Evolutionary conservation across 1,140 invertebrate species (phyloP), one percentile per base, ranked within the genome.

Genomic region (Drosophila bipectinata): DNA sequence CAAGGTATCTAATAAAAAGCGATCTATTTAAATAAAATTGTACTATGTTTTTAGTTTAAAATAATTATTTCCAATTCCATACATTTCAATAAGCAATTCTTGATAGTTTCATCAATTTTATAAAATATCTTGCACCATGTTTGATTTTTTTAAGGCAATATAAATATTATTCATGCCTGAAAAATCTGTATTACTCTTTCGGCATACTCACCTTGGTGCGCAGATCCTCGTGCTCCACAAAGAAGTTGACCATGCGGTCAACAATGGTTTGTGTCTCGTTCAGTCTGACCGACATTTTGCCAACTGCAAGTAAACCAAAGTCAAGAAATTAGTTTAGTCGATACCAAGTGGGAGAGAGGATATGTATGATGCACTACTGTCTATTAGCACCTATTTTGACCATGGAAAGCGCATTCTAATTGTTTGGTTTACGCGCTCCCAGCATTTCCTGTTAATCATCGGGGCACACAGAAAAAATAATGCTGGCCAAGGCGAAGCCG

Each of bases 201-300:
- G 3, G 10, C 10, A 52, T 9, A 61, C 39, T 55, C 39, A 87
- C 82, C 82, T 91, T 91, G 37, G 90, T 91, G 53, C 90, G 90
- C 64, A 91, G 51, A 78, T 91, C 91, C 75, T 92, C 90, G 64
- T 92, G 90, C 63, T 91, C 89, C 59, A 91, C 91, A 57, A 92
- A 90, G 63, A 92, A 92, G 71, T 92, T 91, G 41, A 92, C 91
- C 80, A 92, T 87, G 6, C 77, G 77, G 66, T 92, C 91, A 48
- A 92, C 85, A 30, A 92, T 84, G 24, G 90, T 91, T 41, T 84
- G 77, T 26, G 90, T 88, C 52, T 91, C 90, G 60, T 91, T 91
- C 34, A 91, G 81, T 68, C 80, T 79, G 66, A 85, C 62, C 64
- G 85, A 83, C 85, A 90, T 90, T 52, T 68, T 62, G 68, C 52